A percentile compares a stretch with the other conserved stretches of the same genome.
These are phyloP conservation scores for Atlantisia rogersi DNA, from an alignment of 2,113 vertebrate genomes.

Conservation along the genomic window DNA sequence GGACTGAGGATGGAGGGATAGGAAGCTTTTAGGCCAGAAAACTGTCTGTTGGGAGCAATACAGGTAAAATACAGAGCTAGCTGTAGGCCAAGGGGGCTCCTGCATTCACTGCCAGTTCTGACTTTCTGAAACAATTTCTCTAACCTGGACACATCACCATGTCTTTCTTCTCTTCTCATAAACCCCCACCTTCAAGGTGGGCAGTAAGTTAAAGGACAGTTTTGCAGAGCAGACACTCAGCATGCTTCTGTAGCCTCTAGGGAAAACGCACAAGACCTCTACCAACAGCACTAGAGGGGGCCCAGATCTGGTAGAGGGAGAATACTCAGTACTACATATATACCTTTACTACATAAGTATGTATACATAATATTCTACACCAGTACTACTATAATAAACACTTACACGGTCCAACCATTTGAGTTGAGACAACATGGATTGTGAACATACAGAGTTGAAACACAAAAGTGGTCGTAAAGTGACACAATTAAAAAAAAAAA, in stretches of 20 bases:
- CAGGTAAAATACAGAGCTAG: background rate
- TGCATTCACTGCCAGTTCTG: background rate
- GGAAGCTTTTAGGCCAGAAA: background rate
- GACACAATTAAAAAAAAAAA: background rate
- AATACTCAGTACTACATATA: background rate
- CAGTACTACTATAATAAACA: background rate
- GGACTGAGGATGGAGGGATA: background rate
- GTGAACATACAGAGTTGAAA: background rate
- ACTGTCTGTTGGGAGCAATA: background rate
- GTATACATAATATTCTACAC: background rate
- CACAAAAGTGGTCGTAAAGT: background rate
- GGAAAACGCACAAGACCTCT: background rate
- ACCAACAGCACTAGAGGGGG: background rate
- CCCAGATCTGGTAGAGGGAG: background rate
- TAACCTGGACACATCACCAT: background rate
- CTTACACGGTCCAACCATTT: background rate
- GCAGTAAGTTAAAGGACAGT: background rate
- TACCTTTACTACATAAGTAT: background rate
- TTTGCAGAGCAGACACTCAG: background rate
- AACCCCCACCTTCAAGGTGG: background rate
- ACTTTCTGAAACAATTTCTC: background rate
- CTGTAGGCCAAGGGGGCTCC: background rate
- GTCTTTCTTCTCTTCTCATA: background rate
- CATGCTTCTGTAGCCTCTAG: background rate
- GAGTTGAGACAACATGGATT: background rate